Conservation (phyloP, 2,888 invertebrate species). For the Acronicta aceris region DNA sequence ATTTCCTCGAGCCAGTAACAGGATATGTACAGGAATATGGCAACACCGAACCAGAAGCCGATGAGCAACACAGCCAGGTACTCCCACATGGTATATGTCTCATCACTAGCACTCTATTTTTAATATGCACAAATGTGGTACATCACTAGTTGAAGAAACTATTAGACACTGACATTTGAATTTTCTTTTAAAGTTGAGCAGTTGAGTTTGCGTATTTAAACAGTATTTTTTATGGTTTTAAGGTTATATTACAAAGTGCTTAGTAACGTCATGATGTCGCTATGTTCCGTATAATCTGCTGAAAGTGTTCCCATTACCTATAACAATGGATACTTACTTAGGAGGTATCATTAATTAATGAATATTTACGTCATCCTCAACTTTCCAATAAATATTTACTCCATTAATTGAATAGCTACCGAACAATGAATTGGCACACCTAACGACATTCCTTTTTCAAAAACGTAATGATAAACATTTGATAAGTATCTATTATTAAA, state of each 20-base stretch:
- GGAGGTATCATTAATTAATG: background rate
- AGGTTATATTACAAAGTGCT: too few relatives aligned
- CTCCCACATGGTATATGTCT: slow-evolving; percentile 77
- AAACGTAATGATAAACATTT: too few relatives aligned
- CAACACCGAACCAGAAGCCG: slow-evolving; percentile 87
- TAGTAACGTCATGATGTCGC: too few relatives aligned
- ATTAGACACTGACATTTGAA: slow-evolving; percentile 25
- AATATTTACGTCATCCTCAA: background rate
- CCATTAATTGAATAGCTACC: too few relatives aligned
- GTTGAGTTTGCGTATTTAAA: slow-evolving; percentile 33
- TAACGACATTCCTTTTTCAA: too few relatives aligned
- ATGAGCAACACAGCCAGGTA: slow-evolving; percentile 81
- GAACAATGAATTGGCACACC: too few relatives aligned
- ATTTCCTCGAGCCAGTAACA: slow-evolving; percentile 90
- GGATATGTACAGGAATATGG: slow-evolving; percentile 86
- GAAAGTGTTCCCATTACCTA: background rate
- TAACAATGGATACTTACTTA: background rate
- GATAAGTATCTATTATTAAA: too few relatives aligned
- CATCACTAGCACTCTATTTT: slow-evolving; percentile 56
- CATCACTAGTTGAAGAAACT: slow-evolving; percentile 42
- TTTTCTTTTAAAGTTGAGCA: slow-evolving; percentile 3
- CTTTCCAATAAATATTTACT: background rate
- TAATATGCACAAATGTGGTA: slow-evolving; percentile 27
- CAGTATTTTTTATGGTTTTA: background rate
- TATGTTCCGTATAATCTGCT: too few relatives aligned